phyloP scores from a whole-genome alignment of 2,113 vertebrate genomes.

The Jaculus jaculus region DNA sequence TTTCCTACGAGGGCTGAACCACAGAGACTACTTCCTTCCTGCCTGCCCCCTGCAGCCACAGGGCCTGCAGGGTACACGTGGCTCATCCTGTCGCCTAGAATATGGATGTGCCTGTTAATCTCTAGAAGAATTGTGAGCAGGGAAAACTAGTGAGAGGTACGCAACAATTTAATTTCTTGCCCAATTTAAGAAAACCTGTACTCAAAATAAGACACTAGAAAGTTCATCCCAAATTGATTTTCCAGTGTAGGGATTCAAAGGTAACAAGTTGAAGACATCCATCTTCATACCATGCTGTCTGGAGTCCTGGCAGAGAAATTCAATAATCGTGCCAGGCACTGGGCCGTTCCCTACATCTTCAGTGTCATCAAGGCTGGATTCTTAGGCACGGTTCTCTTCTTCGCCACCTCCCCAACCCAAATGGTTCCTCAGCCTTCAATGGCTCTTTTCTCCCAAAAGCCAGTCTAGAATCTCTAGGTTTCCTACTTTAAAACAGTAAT shows the following conservation, averaged over 20 bases:
- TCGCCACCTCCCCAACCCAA: not conserved
- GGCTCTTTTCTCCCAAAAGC: not conserved
- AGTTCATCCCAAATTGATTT: not conserved
- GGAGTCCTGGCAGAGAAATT: not conserved
- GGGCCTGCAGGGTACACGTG: not conserved
- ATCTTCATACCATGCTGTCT: not conserved
- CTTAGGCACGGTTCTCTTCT: not conserved
- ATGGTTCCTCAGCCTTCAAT: not conserved
- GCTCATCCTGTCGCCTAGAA: not conserved
- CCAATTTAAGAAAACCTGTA: not conserved
- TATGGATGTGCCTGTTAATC: not conserved
- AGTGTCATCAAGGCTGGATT: not conserved
- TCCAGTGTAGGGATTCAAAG: not conserved
- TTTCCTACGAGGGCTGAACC: accelerated
- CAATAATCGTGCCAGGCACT: too few species aligned
- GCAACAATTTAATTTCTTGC: not conserved
- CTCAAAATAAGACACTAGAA: not conserved
- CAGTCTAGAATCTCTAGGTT: not conserved
- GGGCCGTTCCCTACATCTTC: not conserved
- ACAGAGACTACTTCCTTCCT: not conserved
- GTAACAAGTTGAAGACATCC: not conserved
- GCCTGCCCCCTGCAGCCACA: accelerated
- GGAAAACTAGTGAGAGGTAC: not conserved
- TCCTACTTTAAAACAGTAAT: constrained; percentile 25
- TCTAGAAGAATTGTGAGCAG: not conserved